These are phyloP conservation scores for Spodoptera littoralis DNA, from an alignment of 2,888 invertebrate species.

Conservation along the genomic window DNA sequence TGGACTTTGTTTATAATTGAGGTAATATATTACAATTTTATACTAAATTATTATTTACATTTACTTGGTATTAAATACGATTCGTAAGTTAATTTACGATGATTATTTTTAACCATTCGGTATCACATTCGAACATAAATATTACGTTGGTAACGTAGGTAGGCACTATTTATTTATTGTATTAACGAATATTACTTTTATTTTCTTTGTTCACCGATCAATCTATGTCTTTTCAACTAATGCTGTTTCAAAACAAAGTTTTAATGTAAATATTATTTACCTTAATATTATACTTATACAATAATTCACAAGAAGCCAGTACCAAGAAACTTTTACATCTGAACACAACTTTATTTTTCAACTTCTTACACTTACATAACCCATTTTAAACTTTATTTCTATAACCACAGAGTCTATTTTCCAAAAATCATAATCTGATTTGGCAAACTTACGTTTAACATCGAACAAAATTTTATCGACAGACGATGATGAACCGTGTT, in stretches of 20 bases:
- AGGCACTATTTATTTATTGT: too few species aligned
- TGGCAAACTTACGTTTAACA: slow-evolving; percentile 52
- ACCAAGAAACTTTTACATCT: slow-evolving; percentile 31
- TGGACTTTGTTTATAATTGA: too few species aligned
- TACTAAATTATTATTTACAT: too few species aligned
- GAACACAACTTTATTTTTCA: slow-evolving; percentile 33
- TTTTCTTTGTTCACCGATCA: too few species aligned
- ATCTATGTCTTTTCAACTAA: too few species aligned
- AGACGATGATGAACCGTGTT: slow-evolving; percentile 55
- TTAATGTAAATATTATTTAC: background rate
- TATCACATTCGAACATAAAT: too few species aligned
- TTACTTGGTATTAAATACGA: too few species aligned
- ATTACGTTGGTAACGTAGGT: too few species aligned
- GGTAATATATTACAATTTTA: too few species aligned
- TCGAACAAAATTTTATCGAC: slow-evolving; percentile 37
- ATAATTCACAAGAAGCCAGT: background rate
- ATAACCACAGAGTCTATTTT: slow-evolving; percentile 43
- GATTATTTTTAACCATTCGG: too few species aligned
- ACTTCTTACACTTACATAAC: slow-evolving; percentile 48
- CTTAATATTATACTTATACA: background rate
- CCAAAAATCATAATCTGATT: slow-evolving; percentile 17
- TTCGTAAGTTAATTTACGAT: too few species aligned
- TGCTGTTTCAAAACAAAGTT: background rate
- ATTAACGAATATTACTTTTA: too few species aligned
- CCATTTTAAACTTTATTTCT: slow-evolving; percentile 49